Percentiles rank a stretch among this genome's conserved stretches.
Evolutionary conservation across 2,888 invertebrate species (phyloP).

Genomic region (Nymphalis urticae): DNA sequence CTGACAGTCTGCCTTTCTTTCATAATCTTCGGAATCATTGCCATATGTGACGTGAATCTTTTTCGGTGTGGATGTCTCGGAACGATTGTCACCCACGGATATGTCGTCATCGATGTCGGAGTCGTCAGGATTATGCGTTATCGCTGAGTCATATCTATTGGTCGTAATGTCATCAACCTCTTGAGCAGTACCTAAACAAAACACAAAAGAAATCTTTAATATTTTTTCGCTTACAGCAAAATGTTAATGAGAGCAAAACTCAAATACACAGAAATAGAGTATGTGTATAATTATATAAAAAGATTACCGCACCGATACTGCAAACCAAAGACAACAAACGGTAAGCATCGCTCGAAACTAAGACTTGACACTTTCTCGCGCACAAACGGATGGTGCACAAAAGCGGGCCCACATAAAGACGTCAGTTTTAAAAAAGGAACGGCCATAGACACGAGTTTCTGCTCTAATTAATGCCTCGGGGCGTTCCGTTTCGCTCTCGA

Average conservation of each 20-base stretch:
- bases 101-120: slow-evolving; percentile 72
- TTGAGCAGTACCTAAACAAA: slow-evolving; percentile 50
- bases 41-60: slow-evolving; percentile 48
- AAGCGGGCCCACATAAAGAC: slow-evolving; percentile 72
- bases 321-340: slow-evolving; percentile 32
- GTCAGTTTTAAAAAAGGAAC: slow-evolving; percentile 76
- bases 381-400: slow-evolving; percentile 66
- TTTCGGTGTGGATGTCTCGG: slow-evolving; percentile 65
- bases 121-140: slow-evolving; percentile 57
- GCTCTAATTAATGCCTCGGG: slow-evolving; percentile 82
- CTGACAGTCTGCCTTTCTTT: slow-evolving; percentile 48
- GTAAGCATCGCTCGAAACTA: slow-evolving; percentile 53
- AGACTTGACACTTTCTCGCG: slow-evolving; percentile 65
- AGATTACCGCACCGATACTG: slow-evolving; percentile 47
- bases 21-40: slow-evolving; percentile 45
- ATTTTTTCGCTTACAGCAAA: neutral
- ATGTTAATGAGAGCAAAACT: slow-evolving; percentile 6
- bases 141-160: slow-evolving; percentile 49
- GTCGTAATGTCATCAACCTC: slow-evolving; percentile 54
- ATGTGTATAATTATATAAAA: slow-evolving; percentile 21
- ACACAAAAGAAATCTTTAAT: slow-evolving; percentile 23
- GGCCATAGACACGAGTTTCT: slow-evolving; percentile 73
- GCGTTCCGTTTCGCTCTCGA: slow-evolving; percentile 75
- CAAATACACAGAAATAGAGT: slow-evolving; percentile 14
- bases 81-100: slow-evolving; percentile 73